Evolutionary conservation across 2,888 invertebrate species (phyloP).

Genomic region (Sarcophaga caerulescens): DNA sequence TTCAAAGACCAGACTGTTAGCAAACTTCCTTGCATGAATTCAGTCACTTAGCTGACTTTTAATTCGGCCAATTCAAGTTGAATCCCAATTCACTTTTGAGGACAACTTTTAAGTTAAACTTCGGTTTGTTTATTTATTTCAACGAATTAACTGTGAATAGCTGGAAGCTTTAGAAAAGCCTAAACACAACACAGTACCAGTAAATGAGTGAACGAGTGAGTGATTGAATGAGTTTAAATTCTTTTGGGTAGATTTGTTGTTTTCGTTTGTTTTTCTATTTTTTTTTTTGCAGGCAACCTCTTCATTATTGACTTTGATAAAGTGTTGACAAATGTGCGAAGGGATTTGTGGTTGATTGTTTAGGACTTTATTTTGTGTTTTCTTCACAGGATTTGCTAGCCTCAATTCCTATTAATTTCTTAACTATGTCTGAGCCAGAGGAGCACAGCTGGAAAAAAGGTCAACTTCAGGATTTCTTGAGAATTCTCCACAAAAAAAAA

Average conservation of each 20-base stretch:
- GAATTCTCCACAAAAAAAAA: constrained; percentile 21
- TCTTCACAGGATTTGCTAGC: constrained; percentile 4
- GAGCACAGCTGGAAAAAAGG: constrained; percentile 11
- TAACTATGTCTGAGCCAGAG: constrained; percentile 36
- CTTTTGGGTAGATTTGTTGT: constrained; percentile 29
- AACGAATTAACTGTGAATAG: constrained; percentile 57
- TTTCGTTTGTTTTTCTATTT: constrained; percentile 13
- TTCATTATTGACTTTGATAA: constrained; percentile 75
- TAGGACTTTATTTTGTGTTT: constrained; percentile 67
- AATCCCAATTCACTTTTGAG: no score
- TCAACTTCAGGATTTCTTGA: constrained; percentile 12
- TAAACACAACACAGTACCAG: constrained; percentile 6
- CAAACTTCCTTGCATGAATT: no score
- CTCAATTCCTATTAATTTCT: constrained; percentile 43
- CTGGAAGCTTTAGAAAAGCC: constrained; percentile 46
- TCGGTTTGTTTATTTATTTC: constrained; percentile 59
- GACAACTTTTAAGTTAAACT: no score
- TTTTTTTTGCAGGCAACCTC: constrained; percentile 21
- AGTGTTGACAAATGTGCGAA: constrained; percentile 79
- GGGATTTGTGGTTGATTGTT: constrained; percentile 77
- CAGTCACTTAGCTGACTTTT: background rate
- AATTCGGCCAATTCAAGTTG: background rate
- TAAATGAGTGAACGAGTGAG: background rate
- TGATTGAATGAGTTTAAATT: constrained; percentile 8
- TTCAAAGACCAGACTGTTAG: no score